phyloP scores from a whole-genome alignment of 2,888 invertebrate genomes.

The Amphipoea lucens region DNA sequence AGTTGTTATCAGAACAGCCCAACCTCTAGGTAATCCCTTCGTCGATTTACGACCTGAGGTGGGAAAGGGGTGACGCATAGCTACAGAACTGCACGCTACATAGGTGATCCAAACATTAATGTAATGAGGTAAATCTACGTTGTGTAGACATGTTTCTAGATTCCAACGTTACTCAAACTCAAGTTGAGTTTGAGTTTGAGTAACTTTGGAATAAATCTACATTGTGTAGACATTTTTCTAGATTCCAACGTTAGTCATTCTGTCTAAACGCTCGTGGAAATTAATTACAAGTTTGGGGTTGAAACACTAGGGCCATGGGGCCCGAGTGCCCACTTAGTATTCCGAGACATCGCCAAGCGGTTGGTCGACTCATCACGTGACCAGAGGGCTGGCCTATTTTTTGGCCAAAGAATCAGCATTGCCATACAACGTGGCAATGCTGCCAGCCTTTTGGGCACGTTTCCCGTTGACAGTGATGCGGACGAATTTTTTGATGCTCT shows the following conservation, averaged over 20 bases:
- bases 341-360: too few species aligned
- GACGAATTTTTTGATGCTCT: too few species aligned
- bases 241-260: not conserved
- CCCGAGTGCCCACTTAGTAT: too few species aligned
- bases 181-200: too few species aligned
- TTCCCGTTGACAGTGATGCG: too few species aligned
- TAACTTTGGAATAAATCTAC: too few species aligned
- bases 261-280: not conserved
- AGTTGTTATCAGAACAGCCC: not conserved
- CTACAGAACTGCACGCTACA: slow-evolving; percentile 2
- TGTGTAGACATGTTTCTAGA: not conserved
- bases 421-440: too few species aligned
- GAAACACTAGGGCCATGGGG: too few species aligned
- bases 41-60: slow-evolving; percentile 24
- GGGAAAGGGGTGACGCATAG: not conserved
- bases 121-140: not conserved
- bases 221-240: not conserved
- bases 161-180: not conserved
- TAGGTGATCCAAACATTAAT: slow-evolving; percentile 11
- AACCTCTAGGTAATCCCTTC: slow-evolving; percentile 1
- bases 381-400: too few species aligned
- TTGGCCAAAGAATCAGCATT: too few species aligned
- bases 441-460: too few species aligned
- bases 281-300: slow-evolving; percentile 38
- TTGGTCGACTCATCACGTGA: too few species aligned